Conservation (phyloP, 2,113 vertebrate genomes). For the Tretioscincus oriximinensis region DNA sequence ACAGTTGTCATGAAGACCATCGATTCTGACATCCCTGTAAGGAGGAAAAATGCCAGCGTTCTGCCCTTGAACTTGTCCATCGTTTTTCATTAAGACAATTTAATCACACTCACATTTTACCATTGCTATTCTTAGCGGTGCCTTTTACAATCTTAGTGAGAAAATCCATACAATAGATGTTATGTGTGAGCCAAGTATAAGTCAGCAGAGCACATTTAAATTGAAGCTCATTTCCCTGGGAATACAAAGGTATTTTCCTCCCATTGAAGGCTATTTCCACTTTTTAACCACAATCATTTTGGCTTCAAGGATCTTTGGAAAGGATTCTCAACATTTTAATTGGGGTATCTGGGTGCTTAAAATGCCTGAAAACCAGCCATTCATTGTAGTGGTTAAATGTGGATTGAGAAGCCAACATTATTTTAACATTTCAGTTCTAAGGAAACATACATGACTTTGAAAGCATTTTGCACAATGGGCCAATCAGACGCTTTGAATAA, state of each 20-base stretch:
- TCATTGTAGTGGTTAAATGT: not conserved
- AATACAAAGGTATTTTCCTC: not conserved
- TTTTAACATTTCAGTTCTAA: not conserved
- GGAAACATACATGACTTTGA: not conserved
- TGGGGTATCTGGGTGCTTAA: not conserved
- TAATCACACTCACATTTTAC: not conserved
- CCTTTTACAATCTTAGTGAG: not conserved
- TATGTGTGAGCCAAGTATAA: constrained; percentile 8
- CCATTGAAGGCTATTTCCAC: constrained; percentile 3
- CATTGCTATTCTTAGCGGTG: not conserved
- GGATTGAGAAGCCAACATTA: constrained; percentile 1
- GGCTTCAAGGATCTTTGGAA: not conserved
- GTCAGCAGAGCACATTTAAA: constrained; percentile 1
- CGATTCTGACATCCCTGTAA: not conserved
- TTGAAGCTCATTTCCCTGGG: constrained; percentile 18
- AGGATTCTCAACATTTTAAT: not conserved
- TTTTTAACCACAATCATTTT: constrained; percentile 25
- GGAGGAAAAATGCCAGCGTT: not conserved
- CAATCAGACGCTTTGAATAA: not conserved
- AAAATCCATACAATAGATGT: constrained; percentile 2
- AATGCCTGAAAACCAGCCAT: not conserved
- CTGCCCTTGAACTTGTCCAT: constrained; percentile 10
- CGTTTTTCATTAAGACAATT: constrained; percentile 13
- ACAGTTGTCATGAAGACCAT: not conserved
- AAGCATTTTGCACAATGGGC: not conserved